A percentile compares a stretch with the other conserved stretches of the same genome.
These are phyloP conservation scores for Chromoteleia sp. DNA, from an alignment of 2,888 invertebrate genomes.

Conservation along the genomic window DNA sequence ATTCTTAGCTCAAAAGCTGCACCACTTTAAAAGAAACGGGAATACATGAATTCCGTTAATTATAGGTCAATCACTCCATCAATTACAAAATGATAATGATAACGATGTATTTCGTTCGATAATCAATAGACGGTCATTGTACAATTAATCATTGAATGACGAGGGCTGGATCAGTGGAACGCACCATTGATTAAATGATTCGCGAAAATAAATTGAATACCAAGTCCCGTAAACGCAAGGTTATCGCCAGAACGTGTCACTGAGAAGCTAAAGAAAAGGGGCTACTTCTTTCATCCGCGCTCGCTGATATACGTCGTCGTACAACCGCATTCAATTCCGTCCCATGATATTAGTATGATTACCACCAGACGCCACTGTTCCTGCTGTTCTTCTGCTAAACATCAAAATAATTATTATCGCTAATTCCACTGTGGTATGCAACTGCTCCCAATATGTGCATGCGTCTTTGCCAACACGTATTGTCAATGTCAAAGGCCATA, in stretches of 20 bases:
- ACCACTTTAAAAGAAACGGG: neutral
- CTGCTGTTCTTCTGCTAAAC: neutral
- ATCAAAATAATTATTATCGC: slow-evolving; percentile 26
- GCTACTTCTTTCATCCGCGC: slow-evolving; percentile 24
- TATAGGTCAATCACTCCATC: slow-evolving; percentile 6
- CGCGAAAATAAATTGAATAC: slow-evolving; percentile 30
- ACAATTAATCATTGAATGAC: slow-evolving; percentile 10
- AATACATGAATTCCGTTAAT: neutral
- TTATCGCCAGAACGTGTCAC: slow-evolving; percentile 19
- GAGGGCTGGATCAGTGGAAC: slow-evolving; percentile 35
- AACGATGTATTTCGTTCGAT: neutral
- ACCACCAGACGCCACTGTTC: slow-evolving; percentile 3
- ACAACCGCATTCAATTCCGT: slow-evolving; percentile 12
- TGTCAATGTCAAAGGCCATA: slow-evolving; percentile 38
- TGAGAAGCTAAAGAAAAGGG: slow-evolving; percentile 10
- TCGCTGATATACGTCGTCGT: slow-evolving; percentile 11
- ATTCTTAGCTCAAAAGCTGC: slow-evolving; percentile 14
- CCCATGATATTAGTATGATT: slow-evolving; percentile 30
- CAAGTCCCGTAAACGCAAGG: slow-evolving; percentile 42
- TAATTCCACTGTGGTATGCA: slow-evolving; percentile 22
- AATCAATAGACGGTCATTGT: neutral
- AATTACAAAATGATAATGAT: slow-evolving; percentile 8
- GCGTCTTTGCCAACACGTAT: slow-evolving; percentile 15
- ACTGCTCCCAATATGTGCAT: slow-evolving; percentile 29
- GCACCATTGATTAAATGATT: slow-evolving; percentile 7